Percentiles rank a stretch among this genome's conserved stretches.
Evolutionary conservation across 1,140 invertebrate species (phyloP).

Genomic region (Periplaneta americana): DNA sequence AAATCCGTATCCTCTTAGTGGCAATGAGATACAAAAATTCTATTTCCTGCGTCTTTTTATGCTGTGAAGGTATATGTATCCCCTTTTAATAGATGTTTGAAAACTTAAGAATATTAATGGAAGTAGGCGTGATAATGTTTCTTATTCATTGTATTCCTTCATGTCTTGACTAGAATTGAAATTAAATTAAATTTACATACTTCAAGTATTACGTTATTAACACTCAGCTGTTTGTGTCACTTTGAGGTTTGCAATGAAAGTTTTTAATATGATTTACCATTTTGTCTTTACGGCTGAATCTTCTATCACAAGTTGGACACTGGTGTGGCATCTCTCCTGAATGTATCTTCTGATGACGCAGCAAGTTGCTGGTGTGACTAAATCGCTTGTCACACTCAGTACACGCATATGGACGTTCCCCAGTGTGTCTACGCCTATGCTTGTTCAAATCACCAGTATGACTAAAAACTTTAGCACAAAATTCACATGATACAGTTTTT

Average conservation of each 20-base stretch:
- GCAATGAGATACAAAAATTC: too few species aligned
- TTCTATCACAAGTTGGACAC: conserved; percentile 17
- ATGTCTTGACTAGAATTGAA: too few species aligned
- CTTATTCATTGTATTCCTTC: too few species aligned
- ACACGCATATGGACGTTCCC: conserved; percentile 23
- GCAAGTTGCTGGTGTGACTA: conserved; percentile 20
- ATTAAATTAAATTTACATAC: too few species aligned
- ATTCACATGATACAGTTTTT: conserved; percentile 18
- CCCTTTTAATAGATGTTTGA: too few species aligned
- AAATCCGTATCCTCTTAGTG: too few species aligned
- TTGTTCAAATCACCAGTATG: conserved; percentile 36
- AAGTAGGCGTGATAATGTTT: too few species aligned
- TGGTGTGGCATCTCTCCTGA: conserved; percentile 22
- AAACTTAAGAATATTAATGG: too few species aligned
- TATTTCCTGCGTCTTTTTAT: too few species aligned
- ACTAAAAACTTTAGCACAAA: conserved; percentile 31
- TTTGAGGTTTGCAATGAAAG: neutral
- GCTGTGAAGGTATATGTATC: too few species aligned
- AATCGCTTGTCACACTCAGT: conserved; percentile 16
- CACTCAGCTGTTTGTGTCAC: neutral
- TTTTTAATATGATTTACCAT: conserved; percentile 13
- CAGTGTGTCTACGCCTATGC: conserved; percentile 22
- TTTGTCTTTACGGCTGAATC: conserved; percentile 22
- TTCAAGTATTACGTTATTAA: too few species aligned
- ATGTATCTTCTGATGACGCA: conserved; percentile 23